Base-by-base conservation (phyloP, 2,888 invertebrate species). In the Molorchus minor region DNA sequence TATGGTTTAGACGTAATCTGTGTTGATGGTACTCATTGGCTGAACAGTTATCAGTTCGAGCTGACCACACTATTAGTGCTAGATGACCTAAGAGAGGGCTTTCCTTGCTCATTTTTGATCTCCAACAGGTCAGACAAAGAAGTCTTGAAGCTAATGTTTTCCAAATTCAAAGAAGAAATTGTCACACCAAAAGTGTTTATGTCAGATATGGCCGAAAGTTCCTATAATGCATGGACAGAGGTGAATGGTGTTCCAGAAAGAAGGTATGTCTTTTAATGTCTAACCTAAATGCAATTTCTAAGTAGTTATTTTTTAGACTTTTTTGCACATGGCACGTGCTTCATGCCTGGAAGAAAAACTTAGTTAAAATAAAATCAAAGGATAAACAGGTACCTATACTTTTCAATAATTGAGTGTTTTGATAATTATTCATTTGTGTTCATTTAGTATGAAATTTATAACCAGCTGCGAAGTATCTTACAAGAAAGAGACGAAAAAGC, bases 61-160 rank as follows among this genome's bases (percentile, higher is more conserved):
- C 19, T 69, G 7, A 30, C 49, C 12, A 68, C 65, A 3, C 2
- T 68, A 8, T 3, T 66, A n/a, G 59, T 68, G 3, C 3, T 68
- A 4, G 64, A 68, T 52, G 61, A 68, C 36, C 5, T 65, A 5
- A 10, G 62, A 35, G 20, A 69, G 54, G 63, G 66, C 12, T 64
- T 65, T 38, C 69, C 70, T 7, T 65, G 59, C 47, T 56, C 62
- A 5, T 69, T 67, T 41, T 25, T 62, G 3, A 57, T 65, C 41
- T 64, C 62, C 10, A 69, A 67, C 21, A 30, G 64, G 12, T 44
- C 36, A 15, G 54, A 54, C 33, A 20, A 54, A 36, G 35, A 35
- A 10, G 10, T 54, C 20, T n/a, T 54, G n/a, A 36, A 8, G 2
- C 13, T 36, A 44, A 35, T 44, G 10, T 54, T 35, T 40, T 10